Percentiles rank a stretch among this genome's conserved stretches.
Evolutionary conservation across 2,888 invertebrate species (phyloP).

Genomic region (Drosophila sordidapex): DNA sequence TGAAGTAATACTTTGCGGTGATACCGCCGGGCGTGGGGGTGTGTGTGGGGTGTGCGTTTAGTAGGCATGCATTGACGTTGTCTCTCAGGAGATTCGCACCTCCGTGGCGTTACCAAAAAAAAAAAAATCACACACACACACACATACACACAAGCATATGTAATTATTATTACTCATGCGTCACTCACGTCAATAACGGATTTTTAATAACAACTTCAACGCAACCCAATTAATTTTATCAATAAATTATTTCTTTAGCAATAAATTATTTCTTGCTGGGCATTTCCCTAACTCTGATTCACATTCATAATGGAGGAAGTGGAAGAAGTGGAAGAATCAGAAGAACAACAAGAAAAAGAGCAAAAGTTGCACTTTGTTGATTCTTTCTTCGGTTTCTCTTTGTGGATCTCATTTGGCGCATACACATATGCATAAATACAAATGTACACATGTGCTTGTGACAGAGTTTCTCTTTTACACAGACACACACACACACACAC

Average conservation of each 20-base stretch:
- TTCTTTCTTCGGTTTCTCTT: background rate
- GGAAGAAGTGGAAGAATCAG: background rate
- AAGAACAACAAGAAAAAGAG: constrained; percentile 1
- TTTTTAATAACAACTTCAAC: constrained; percentile 3
- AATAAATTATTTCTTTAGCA: background rate
- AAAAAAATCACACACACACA: background rate
- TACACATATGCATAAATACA: background rate
- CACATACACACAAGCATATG: background rate
- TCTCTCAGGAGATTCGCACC: too few relatives aligned
- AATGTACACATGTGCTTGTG: background rate
- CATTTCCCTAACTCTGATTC: constrained; percentile 50
- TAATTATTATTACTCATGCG: constrained; percentile 37
- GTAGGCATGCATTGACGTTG: too few relatives aligned
- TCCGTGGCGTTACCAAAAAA: too few relatives aligned
- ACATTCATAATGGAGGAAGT: background rate
- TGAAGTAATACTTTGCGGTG: too few relatives aligned
- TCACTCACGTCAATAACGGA: background rate
- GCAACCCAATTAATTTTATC: background rate
- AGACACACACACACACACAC: background rate
- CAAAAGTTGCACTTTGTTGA: constrained; percentile 19
- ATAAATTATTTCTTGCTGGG: constrained; percentile 15
- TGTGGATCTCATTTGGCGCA: background rate
- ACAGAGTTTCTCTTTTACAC: constrained; percentile 25
- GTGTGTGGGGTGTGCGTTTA: too few relatives aligned
- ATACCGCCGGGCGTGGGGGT: too few relatives aligned